Base-by-base conservation (phyloP, 2,797 vertebrate species). In the Neopelma chrysocephalum region DNA sequence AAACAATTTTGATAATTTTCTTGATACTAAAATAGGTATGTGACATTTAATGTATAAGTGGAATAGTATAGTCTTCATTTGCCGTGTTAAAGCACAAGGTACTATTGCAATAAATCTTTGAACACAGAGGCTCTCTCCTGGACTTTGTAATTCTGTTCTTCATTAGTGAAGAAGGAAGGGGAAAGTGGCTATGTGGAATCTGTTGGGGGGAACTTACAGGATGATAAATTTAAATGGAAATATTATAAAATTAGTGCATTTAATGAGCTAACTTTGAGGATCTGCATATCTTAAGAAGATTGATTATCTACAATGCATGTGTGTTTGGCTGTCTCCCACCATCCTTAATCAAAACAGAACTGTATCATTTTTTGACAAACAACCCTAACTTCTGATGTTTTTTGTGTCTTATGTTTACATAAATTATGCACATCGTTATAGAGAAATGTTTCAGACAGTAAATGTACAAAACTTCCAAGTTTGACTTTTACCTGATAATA, bases 1-100 rank as follows among this genome's bases (percentile, higher is more conserved):
- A 87, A 93, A 64, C 65, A 97, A 96, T n/a, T 99, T 99, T 70
- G 98, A 98, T 77, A 99, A 97, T 94, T 98, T 97, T 95, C 96
- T 99, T 34, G 99, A 99, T 88, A 97, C 98, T 12, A 98, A 98
- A 94, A 98, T 99, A 94, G 99, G 99, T 99, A 97, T 95, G 98
- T 97, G 43, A 40, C 27, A 31, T 38, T 72, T 82, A 15, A 32
- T 10, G 7, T n/a, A 18, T 43, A 22, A 86, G 31, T 53, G 23
- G 15, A 78, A 9, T n/a, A 29, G 4, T n/a, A 4, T 5, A 10
- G 12, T 42, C 68, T 79, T 58, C 25, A 25, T 6, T 53, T 65
- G 61, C 47, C 40, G 10, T 51, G 12, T 72, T 92, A 70, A 48
- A 91, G 29, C 58, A 56, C 22, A 29, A 25, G 42, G 36, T 75